Percentiles rank a stretch among this genome's conserved stretches.
These are phyloP conservation scores for Megaustenia siamemsis DNA, from an alignment of 2,888 invertebrate species.

Conservation along the genomic window DNA sequence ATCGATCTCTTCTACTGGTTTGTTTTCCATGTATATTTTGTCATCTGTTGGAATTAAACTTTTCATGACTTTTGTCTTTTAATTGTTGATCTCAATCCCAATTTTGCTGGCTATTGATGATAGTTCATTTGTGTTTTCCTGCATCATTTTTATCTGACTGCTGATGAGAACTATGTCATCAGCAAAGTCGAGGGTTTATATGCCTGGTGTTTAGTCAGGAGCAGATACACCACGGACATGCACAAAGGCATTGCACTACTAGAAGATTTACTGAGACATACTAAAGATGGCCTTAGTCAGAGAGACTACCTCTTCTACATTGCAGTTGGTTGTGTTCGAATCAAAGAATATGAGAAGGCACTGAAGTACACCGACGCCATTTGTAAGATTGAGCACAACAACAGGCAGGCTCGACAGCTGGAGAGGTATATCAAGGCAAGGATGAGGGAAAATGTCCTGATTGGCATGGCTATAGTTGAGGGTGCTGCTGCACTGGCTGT, in stretches of 20 bases:
- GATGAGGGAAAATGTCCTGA: constrained; percentile 92
- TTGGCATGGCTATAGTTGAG: no score
- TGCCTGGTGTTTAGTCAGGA: constrained; percentile 93
- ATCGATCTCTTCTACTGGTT: no score
- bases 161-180: no score
- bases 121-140: no score
- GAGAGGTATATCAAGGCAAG: constrained; percentile 92
- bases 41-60: no score
- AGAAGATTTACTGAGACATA: constrained; percentile 83
- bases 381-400: constrained; percentile 90
- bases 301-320: constrained; percentile 97
- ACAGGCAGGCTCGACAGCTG: constrained; percentile 91
- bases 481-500: no score
- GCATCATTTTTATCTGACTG: no score
- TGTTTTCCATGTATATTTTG: no score
- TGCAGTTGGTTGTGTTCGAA: constrained; percentile 93
- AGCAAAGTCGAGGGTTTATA: no score
- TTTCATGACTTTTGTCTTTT: no score
- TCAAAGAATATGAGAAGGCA: constrained; percentile 93
- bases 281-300: constrained; percentile 87
- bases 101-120: no score
- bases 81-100: no score
- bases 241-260: constrained; percentile 93
- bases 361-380: constrained; percentile 91
- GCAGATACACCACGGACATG: constrained; percentile 87